phyloP scores from a whole-genome alignment of 2,113 vertebrate species.

The Lichenostomus cassidix region DNA sequence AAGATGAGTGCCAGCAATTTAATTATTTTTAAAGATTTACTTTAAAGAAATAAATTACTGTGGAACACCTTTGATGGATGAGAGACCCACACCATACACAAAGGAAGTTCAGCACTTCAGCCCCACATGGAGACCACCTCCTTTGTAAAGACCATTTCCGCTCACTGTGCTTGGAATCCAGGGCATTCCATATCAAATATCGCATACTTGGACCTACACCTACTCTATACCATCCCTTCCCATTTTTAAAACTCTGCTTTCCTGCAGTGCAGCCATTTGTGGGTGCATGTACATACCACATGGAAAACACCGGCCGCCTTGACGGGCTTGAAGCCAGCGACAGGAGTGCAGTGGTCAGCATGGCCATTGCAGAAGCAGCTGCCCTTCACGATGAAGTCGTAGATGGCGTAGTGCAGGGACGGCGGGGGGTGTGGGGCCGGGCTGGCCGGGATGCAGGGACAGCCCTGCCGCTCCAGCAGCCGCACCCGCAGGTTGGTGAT shows the following conservation, averaged over 20 bases:
- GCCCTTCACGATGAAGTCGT: slow-evolving; percentile 94
- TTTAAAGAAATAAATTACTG: not conserved
- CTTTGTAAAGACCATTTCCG: not conserved
- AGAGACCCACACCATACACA: not conserved
- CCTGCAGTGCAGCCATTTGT: fast-evolving
- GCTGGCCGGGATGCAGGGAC: slow-evolving; percentile 79
- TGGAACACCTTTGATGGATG: not conserved
- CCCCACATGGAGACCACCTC: not conserved
- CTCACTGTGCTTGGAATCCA: not conserved
- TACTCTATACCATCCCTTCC: fast-evolving
- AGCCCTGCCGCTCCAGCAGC: slow-evolving; percentile 84
- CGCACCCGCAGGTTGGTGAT: slow-evolving; percentile 90
- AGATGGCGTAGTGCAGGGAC: slow-evolving; percentile 85
- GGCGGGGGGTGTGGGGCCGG: slow-evolving; percentile 3
- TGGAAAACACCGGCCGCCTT: slow-evolving; percentile 77
- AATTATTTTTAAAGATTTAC: not conserved
- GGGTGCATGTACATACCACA: slow-evolving; percentile 73
- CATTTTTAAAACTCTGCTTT: not conserved
- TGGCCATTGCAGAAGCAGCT: slow-evolving; percentile 97
- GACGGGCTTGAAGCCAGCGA: slow-evolving; percentile 77
- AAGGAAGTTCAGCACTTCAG: not conserved
- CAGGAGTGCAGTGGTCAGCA: slow-evolving; percentile 86
- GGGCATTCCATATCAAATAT: not conserved
- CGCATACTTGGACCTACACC: fast-evolving
- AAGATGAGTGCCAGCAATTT: not conserved